Evolutionary conservation across 1,140 invertebrate genomes (phyloP), one percentile per base, ranked within the genome.

Genomic region (Tetramorium parvispinum): DNA sequence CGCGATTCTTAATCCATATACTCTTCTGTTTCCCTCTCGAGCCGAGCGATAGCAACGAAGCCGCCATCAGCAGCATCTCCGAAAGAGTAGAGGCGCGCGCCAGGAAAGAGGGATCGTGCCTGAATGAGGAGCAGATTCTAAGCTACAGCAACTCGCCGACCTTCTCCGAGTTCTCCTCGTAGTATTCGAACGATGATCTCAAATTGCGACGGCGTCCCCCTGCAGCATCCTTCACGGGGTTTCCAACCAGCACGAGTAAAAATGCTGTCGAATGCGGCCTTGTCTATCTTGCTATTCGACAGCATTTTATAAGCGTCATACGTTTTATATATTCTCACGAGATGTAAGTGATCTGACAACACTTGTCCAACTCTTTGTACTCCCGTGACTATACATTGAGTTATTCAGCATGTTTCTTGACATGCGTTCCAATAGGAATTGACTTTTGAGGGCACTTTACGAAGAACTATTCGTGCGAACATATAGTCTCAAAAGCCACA

Each of bases 131-230:
- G 82, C 78, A 81, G 43, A 85, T 86, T 40, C 77, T 87, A 49
- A 55, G 85, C 37, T 91, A 91, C 57, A 91, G 88, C 77, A 87
- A 90, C 18, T 91, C 92, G 3, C 86, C 89, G 55, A 91, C 91
- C 0, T 92, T 88, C 77, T 91, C 92, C 55, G 89, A 93, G 24
- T 88, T 91, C 53, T 91, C 91, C 18, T 92, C 92, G 16, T 91
- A 91, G 87, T 87, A 46, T 21, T 32, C 51, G 59, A 75, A 68
- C 76, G 13, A 11, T 49, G 13, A 63, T n/a, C 49, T 55, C 61
- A 21, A 77, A 27, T 51, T 13, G 40, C 75, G 59, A 53, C 51
- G 16, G 10, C 24, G 27, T 27, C 16, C 21, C 21, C 18, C 37
- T 66, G 53, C 61, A 68, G 2, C 46, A 53, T 24, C 49, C 32